A percentile compares a stretch with the other conserved stretches of the same genome.
Conservation (phyloP, 2,797 vertebrate genomes). For the Acestrorhynchus altus region DNA sequence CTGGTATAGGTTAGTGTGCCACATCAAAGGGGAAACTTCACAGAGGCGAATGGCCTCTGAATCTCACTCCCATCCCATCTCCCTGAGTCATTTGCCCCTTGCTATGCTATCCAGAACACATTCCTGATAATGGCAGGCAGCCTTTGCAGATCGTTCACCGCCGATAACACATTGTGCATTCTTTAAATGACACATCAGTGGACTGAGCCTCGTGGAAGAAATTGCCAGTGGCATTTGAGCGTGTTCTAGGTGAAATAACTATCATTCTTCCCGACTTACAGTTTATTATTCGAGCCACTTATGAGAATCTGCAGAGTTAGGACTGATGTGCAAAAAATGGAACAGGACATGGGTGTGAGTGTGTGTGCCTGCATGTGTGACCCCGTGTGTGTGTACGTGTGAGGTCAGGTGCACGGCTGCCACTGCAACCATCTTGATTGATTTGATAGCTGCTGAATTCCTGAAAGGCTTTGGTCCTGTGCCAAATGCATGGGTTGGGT, state of each 20-base stretch:
- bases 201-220: conserved; percentile 59
- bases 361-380: background rate
- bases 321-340: conserved; percentile 31
- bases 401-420: conserved; percentile 32
- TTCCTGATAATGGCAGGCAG: conserved; percentile 65
- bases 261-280: conserved; percentile 45
- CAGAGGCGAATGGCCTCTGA: conserved; percentile 49
- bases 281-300: conserved; percentile 50
- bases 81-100: conserved; percentile 58
- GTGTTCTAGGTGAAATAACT: conserved; percentile 57
- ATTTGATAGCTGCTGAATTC: conserved; percentile 38
- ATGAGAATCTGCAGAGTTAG: conserved; percentile 39
- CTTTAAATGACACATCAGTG: conserved; percentile 62
- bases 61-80: conserved; percentile 57
- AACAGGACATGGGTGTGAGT: conserved; percentile 9
- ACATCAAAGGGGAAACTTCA: conserved; percentile 71
- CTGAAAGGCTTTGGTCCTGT: conserved; percentile 41
- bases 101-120: conserved; percentile 55
- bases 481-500: conserved; percentile 19
- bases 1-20: conserved; percentile 70
- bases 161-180: conserved; percentile 63
- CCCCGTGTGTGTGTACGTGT: background rate
- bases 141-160: conserved; percentile 58
- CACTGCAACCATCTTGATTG: conserved; percentile 44
- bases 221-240: conserved; percentile 58